Evolutionary conservation across 1,140 invertebrate species (phyloP).

Genomic region (Drosophila pectinifera): DNA sequence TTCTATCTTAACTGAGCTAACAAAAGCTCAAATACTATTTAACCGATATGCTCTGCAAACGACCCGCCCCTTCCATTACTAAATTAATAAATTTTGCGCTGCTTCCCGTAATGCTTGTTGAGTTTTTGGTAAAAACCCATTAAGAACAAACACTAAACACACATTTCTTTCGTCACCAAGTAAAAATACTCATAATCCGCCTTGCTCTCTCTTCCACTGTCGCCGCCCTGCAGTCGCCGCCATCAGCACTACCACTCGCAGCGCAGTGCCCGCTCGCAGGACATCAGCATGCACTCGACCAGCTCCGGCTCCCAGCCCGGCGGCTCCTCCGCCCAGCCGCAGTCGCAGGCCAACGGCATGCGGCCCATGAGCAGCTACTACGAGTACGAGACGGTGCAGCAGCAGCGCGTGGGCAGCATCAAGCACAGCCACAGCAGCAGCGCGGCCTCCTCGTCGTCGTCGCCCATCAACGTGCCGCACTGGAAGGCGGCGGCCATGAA

Average conservation of each 20-base stretch:
- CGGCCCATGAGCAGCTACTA: conserved; percentile 92
- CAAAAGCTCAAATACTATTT: background rate
- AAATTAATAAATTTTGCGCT: background rate
- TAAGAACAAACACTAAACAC: background rate
- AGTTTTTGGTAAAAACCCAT: background rate
- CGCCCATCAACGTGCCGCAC: conserved; percentile 76
- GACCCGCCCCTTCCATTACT: background rate
- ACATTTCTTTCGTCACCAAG: background rate
- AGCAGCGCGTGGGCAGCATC: conserved; percentile 84
- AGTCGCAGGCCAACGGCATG: conserved; percentile 35
- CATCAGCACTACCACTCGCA: conserved; percentile 92
- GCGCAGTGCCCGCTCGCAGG: conserved; percentile 88
- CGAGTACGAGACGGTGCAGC: conserved; percentile 92
- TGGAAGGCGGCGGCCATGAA: conserved; percentile 78
- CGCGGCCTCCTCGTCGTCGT: conserved; percentile 33
- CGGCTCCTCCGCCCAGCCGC: conserved; percentile 21
- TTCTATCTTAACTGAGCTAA: too few species aligned
- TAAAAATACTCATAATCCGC: conserved; percentile 10
- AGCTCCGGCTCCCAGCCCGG: conserved; percentile 45
- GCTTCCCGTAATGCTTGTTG: background rate
- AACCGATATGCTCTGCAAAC: background rate
- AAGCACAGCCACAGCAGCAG: conserved; percentile 74
- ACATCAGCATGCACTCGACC: conserved; percentile 81
- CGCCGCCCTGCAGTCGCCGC: conserved; percentile 86
- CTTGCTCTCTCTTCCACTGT: conserved; percentile 1